These are phyloP conservation scores for Apodemia hepburni DNA, from an alignment of 2,888 invertebrate genomes.

Conservation along the genomic window DNA sequence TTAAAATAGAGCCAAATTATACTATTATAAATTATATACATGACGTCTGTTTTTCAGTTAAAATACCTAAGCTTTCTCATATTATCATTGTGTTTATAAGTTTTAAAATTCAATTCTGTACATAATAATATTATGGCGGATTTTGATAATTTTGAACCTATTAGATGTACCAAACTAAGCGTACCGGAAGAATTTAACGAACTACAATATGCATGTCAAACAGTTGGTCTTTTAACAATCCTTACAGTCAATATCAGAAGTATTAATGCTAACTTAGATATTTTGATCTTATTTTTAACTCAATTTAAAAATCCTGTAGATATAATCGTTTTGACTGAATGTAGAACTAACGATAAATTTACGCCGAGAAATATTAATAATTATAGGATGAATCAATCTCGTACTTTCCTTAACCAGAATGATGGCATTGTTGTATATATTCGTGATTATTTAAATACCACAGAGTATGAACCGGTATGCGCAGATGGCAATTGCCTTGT, in stretches of 20 bases:
- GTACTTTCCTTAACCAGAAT: background rate
- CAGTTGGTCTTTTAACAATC: background rate
- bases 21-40: background rate
- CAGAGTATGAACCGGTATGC: slow-evolving; percentile 3
- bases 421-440: slow-evolving; percentile 8
- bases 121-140: background rate
- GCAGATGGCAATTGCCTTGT: background rate
- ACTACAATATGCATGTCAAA: background rate
- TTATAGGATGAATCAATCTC: slow-evolving; percentile 1
- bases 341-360: background rate
- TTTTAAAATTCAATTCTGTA: background rate
- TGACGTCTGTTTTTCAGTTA: background rate
- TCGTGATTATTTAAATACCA: background rate
- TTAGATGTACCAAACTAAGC: background rate
- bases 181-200: background rate
- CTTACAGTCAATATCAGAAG: slow-evolving; percentile 1
- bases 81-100: background rate
- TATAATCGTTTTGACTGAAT: slow-evolving; percentile 8
- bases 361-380: slow-evolving; percentile 4
- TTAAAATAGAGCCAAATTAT: background rate
- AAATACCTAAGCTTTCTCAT: background rate
- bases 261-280: slow-evolving; percentile 6
- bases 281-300: slow-evolving; percentile 1
- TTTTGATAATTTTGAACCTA: background rate
- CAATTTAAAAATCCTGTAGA: slow-evolving; percentile 7